A percentile compares a stretch with the other conserved stretches of the same genome.
phyloP scores from a whole-genome alignment of 53 echinoderm and acorn worm genomes.

The Crossaster papposus region DNA sequence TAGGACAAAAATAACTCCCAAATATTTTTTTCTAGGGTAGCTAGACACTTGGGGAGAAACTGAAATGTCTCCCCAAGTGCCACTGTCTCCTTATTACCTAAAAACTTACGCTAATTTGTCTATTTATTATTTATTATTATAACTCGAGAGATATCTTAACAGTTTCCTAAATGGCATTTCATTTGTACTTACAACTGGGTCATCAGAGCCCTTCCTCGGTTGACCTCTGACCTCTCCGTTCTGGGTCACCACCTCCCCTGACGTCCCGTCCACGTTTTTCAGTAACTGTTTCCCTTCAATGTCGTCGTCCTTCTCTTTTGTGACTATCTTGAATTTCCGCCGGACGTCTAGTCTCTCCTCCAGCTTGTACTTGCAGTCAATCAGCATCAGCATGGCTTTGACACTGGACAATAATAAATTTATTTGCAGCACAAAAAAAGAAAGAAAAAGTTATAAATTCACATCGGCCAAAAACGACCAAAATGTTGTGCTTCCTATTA shows the following conservation, averaged over 20 bases:
- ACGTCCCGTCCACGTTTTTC: constrained; percentile 23
- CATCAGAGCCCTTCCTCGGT: background rate
- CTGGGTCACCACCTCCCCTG: background rate
- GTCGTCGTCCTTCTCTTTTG: constrained; percentile 34
- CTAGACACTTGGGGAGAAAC: too few species aligned
- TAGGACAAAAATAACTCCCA: too few species aligned
- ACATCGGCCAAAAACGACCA: too few species aligned
- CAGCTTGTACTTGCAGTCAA: constrained; percentile 98
- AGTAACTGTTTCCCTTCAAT: constrained; percentile 53
- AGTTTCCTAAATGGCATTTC: background rate
- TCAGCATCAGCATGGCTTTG: constrained; percentile 95
- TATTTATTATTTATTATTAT: too few species aligned
- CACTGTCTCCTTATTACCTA: too few species aligned
- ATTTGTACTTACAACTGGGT: background rate
- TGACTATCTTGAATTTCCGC: constrained; percentile 77
- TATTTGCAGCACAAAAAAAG: background rate
- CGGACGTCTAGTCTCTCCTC: constrained; percentile 82
- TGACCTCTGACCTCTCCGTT: constrained; percentile 53
- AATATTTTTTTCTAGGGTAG: too few species aligned
- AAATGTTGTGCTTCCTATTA: too few species aligned
- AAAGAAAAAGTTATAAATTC: background rate
- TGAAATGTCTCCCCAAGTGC: too few species aligned
- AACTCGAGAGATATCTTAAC: too few species aligned
- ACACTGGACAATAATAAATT: constrained; percentile 69
- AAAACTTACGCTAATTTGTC: too few species aligned